Evolutionary conservation across 2,113 vertebrate genomes (phyloP).

Genomic region (Xiphias gladius): DNA sequence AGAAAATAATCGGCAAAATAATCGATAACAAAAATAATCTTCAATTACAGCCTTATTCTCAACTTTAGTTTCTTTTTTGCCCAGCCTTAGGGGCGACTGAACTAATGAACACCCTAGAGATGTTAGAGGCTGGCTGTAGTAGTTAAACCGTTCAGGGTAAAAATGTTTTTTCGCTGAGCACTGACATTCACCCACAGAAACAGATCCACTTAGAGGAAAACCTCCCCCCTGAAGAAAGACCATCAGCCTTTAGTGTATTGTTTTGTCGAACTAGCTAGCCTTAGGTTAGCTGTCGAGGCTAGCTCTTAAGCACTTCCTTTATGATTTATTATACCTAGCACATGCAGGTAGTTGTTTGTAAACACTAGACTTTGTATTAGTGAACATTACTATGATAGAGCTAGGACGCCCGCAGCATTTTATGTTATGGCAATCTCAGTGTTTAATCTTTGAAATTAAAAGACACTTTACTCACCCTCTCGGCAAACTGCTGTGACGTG

Average conservation of each 20-base stretch:
- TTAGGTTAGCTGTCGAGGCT: conserved; percentile 63
- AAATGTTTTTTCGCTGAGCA: neutral
- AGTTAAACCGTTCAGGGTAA: neutral
- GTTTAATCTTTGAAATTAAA: conserved; percentile 37
- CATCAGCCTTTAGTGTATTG: neutral
- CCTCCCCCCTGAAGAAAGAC: neutral
- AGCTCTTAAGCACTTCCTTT: conserved; percentile 60
- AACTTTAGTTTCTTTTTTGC: neutral
- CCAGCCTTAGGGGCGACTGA: neutral
- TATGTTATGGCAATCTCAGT: neutral
- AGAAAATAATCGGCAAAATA: neutral
- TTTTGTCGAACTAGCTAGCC: conserved; percentile 48
- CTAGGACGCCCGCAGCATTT: fast-evolving
- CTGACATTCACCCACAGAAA: neutral
- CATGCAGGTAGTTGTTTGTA: neutral
- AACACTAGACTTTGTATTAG: neutral
- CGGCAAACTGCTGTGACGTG: conserved; percentile 65
- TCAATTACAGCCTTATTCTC: neutral
- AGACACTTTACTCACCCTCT: conserved; percentile 56
- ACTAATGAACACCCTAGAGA: neutral
- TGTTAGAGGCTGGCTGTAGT: neutral
- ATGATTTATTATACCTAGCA: neutral
- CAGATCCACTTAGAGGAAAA: neutral
- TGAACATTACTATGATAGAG: neutral
- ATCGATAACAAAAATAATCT: neutral